Evolutionary conservation across 2,888 invertebrate genomes (phyloP), one percentile per base, ranked within the genome.

Genomic region (Sminthurides aquaticus): DNA sequence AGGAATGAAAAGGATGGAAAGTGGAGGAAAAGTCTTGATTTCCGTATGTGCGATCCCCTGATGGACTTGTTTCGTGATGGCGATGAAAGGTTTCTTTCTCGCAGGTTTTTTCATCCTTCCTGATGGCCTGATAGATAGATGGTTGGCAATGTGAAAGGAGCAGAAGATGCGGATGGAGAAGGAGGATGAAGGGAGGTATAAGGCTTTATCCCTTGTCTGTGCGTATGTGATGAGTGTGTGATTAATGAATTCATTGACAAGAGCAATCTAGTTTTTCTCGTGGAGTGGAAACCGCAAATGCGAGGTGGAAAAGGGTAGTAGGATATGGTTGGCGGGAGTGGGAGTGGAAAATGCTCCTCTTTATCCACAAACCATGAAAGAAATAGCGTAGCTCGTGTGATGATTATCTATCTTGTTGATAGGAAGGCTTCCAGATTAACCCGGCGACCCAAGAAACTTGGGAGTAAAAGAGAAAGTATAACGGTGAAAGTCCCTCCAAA

Each of bases 221-320:
- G 43, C 52, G 15, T 15, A 8, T 22, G 52, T 20, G 52, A 52
- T 52, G 52, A 52, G 52, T 22, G 18, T 52, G 58, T 64, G 64
- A 64, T 64, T 64, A 64, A 64, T 64, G 64, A 64, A 64, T 64
- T 26, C 59, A 64, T 58, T 49, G 64, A 52, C 64, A 58, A 26
- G 29, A 58, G 57, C 63, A 49, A 49, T 27, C 62, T 62, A 48
- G 48, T 24, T 43, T 55, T 48, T 20, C 62, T 56, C 26, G 24
- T 52, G 43, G 22, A 5, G 52, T 15, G 20, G 20, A 52, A 52
- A 15, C 52, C 52, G 22, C 52, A 52, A 52, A 52, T 52, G 52
- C 43, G 43, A 34, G 43, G 43, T 11, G 43, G 43, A 34, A 34
- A 34, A 34, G n/a, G n/a, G n/a, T n/a, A n/a, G n/a, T n/a, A n/a